Evolutionary conservation across 92 coral and sea anemone species (phyloP).

Genomic region (Phenganax stokvisi): DNA sequence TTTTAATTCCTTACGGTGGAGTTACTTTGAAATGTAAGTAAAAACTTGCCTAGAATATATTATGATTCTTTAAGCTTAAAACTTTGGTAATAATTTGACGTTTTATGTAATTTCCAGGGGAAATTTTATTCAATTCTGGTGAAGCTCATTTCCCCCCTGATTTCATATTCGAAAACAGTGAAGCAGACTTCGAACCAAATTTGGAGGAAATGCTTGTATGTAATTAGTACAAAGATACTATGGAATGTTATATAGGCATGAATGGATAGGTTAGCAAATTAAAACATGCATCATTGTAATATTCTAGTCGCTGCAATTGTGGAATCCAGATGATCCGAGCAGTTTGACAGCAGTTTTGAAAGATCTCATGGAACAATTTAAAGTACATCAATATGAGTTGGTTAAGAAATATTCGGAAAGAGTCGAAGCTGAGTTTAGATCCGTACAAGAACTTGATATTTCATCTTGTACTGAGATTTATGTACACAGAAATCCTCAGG

Average conservation of each 20-base stretch:
- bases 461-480: constrained; percentile 68
- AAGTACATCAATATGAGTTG: constrained; percentile 62
- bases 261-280: no score
- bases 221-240: background rate
- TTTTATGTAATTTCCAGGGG: constrained; percentile 58
- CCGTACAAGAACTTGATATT: constrained; percentile 41
- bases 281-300: background rate
- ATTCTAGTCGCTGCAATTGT: constrained; percentile 59
- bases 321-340: constrained; percentile 64
- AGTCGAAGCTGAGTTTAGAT: constrained; percentile 62
- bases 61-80: background rate
- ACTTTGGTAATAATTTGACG: background rate
- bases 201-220: constrained; percentile 65
- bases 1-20: constrained; percentile 90
- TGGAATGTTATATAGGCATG: background rate
- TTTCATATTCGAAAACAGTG: constrained; percentile 73
- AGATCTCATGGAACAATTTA: constrained; percentile 72
- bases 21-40: constrained; percentile 73
- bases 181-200: constrained; percentile 74
- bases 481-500: constrained; percentile 65
- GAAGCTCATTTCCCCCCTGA: constrained; percentile 82
- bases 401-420: constrained; percentile 56
- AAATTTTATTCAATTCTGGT: constrained; percentile 67
- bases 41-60: background rate
- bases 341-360: constrained; percentile 57